A percentile compares a stretch with the other conserved stretches of the same genome.
Evolutionary conservation across 2,797 vertebrate genomes (phyloP).

Genomic region (Coregonus suidteri): DNA sequence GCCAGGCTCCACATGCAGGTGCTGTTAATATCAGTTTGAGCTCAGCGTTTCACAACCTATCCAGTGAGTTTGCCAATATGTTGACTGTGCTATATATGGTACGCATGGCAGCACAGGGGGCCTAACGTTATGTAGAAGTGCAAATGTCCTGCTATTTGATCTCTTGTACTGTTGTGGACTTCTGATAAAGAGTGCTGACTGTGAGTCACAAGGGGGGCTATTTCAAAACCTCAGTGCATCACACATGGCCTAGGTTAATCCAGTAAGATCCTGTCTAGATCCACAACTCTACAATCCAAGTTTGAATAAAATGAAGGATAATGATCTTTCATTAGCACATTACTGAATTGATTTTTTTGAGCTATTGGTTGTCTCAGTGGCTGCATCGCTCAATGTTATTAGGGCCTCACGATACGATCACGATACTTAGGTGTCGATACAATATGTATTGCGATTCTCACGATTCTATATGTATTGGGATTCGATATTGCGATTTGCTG

Average conservation of each 20-base stretch:
- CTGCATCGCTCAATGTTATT: background rate
- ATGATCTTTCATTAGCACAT: background rate
- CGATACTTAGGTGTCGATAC: no score
- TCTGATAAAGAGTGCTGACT: background rate
- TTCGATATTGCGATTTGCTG: no score
- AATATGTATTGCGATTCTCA: no score
- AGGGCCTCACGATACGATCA: no score
- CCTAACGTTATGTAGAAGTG: background rate
- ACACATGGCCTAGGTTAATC: background rate
- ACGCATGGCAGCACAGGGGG: background rate
- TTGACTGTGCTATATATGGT: background rate
- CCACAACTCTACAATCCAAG: background rate
- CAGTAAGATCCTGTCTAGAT: background rate
- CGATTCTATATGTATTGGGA: no score
- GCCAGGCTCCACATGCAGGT: background rate
- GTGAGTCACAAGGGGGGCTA: slow-evolving; percentile 6
- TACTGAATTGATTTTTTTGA: background rate
- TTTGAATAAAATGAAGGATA: background rate
- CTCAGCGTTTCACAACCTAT: background rate
- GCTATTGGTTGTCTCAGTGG: background rate
- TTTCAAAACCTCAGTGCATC: slow-evolving; percentile 4
- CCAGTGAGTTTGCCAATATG: background rate
- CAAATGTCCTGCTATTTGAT: slow-evolving; percentile 10
- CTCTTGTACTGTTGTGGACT: background rate
- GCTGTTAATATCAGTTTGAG: background rate